phyloP scores from a whole-genome alignment of 2,888 invertebrate genomes.

The Lepas anatifera region DNA sequence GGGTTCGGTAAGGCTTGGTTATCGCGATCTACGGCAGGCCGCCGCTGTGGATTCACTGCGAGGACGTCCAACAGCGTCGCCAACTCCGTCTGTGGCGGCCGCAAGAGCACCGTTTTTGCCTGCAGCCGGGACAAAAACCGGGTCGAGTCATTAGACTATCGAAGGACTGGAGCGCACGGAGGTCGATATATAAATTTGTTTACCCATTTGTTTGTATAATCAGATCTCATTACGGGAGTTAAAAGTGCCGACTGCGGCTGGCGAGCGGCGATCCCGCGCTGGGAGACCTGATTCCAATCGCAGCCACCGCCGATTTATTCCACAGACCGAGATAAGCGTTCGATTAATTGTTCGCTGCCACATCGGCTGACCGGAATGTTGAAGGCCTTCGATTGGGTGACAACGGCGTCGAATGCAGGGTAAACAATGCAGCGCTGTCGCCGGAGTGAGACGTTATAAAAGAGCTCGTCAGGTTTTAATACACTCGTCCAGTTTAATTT shows the following conservation, averaged over 20 bases:
- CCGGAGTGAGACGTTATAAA: no score
- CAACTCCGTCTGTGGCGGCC: no score
- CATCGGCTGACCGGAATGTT: neutral
- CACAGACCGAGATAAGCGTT: neutral
- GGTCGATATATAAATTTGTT: conserved; percentile 9
- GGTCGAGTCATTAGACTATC: neutral
- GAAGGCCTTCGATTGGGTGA: neutral
- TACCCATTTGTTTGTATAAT: conserved; percentile 8
- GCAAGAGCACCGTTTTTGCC: neutral
- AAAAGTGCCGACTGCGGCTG: neutral
- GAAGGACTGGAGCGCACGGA: neutral
- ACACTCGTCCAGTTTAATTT: no score
- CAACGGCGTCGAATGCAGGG: no score
- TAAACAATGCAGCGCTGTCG: no score
- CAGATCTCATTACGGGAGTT: neutral
- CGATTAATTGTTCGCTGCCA: neutral
- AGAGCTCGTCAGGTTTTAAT: no score
- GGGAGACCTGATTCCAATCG: neutral
- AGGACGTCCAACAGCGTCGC: no score
- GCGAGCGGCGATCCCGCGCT: neutral
- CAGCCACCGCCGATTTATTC: neutral
- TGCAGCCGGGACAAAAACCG: neutral
- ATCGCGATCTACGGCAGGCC: no score
- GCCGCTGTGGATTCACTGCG: no score
- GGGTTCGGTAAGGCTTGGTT: no score